A percentile compares a stretch with the other conserved stretches of the same genome.
These are phyloP conservation scores for Microhierax caerulescens DNA, from an alignment of 2,797 vertebrate genomes.

Conservation along the genomic window DNA sequence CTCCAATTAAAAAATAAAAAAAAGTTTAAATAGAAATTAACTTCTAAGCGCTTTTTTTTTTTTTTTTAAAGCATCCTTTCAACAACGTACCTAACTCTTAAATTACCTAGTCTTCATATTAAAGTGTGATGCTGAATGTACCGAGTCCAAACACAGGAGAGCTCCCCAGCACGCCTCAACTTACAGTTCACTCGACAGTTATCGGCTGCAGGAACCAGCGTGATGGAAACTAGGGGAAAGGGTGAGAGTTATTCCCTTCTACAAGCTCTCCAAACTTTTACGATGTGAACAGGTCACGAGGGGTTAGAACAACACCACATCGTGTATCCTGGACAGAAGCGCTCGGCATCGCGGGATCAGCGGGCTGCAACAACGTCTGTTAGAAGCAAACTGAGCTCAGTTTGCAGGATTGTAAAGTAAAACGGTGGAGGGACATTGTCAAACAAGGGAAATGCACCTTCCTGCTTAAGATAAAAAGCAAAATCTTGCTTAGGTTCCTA, in stretches of 20 bases:
- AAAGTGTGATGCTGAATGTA: not conserved
- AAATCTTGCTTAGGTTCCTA: not conserved
- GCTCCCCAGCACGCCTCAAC: not conserved
- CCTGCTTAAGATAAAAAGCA: not conserved
- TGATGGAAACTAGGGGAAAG: not conserved
- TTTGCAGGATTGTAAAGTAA: not conserved
- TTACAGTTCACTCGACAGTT: not conserved
- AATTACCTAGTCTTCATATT: not conserved
- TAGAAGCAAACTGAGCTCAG: not conserved
- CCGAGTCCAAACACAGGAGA: not conserved
- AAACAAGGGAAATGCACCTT: not conserved
- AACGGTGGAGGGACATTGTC: not conserved
- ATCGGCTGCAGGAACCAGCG: fast-evolving
- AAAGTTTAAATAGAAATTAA: not conserved
- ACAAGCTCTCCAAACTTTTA: not conserved
- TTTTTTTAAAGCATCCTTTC: not conserved
- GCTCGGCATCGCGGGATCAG: not conserved
- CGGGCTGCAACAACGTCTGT: not conserved
- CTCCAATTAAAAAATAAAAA: not conserved
- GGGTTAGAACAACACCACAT: not conserved
- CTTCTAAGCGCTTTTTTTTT: not conserved
- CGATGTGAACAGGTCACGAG: fast-evolving
- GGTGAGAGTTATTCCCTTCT: not conserved
- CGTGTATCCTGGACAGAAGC: not conserved
- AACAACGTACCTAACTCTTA: not conserved